These are phyloP conservation scores for Heterodera filipjevi DNA, from an alignment of 2,888 invertebrate genomes.

Conservation along the genomic window DNA sequence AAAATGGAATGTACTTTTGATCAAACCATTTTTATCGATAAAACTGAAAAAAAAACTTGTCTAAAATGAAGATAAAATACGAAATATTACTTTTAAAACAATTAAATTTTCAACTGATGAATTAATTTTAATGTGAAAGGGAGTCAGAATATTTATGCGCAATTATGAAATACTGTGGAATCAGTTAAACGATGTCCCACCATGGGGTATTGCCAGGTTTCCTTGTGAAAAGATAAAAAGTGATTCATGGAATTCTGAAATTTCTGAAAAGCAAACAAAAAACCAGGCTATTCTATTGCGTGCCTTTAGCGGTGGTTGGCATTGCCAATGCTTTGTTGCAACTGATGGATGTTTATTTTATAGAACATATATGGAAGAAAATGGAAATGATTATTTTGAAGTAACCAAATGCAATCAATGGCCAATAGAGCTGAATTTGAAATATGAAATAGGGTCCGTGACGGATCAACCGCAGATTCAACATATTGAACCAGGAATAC, in stretches of 20 bases:
- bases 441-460: too few relatives aligned
- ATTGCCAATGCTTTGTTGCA: not conserved
- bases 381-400: not conserved
- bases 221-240: not conserved
- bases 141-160: not conserved
- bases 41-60: not conserved
- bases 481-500: too few relatives aligned
- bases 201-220: not conserved
- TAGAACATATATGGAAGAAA: not conserved
- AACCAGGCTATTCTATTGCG: not conserved
- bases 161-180: not conserved
- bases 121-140: not conserved
- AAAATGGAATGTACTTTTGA: not conserved
- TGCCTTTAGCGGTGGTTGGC: not conserved
- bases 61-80: not conserved
- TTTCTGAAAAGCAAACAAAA: not conserved
- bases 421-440: too few relatives aligned
- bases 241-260: not conserved
- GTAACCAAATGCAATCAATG: too few relatives aligned
- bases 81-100: not conserved
- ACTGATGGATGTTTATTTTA: not conserved
- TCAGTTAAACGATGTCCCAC: not conserved
- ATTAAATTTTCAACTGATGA: not conserved
- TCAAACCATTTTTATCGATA: not conserved
- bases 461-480: too few relatives aligned